These are phyloP conservation scores for Cerastis leucographa DNA, from an alignment of 2,888 invertebrate genomes.

Conservation along the genomic window DNA sequence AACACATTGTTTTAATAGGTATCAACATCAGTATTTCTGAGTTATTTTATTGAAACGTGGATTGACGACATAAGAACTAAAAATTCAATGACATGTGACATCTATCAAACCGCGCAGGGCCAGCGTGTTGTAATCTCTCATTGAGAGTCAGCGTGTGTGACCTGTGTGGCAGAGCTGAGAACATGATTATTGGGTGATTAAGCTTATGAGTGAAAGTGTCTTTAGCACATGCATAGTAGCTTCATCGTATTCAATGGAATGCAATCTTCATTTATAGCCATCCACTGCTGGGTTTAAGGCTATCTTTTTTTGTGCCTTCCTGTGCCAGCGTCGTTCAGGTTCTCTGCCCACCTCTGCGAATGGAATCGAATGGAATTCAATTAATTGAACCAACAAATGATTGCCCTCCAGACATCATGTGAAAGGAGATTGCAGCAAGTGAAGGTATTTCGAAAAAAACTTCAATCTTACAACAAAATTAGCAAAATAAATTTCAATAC, in stretches of 20 bases:
- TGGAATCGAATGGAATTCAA: neutral
- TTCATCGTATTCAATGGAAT: neutral
- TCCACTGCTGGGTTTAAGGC: neutral
- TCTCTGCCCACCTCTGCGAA: neutral
- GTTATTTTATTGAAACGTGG: neutral
- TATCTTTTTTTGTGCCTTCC: neutral
- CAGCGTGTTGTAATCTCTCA: no score
- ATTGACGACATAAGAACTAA: no score
- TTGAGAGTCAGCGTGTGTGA: no score
- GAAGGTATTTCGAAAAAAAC: slow-evolving; percentile 19
- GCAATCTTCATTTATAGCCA: neutral
- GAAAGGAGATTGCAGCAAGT: neutral
- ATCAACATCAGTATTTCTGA: neutral
- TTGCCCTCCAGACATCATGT: neutral
- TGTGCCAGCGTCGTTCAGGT: neutral
- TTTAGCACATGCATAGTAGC: neutral
- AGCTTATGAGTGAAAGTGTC: neutral
- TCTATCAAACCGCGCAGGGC: no score
- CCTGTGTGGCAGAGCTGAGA: no score
- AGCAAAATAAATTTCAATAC: slow-evolving; percentile 13
- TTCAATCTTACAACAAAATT: slow-evolving; percentile 7
- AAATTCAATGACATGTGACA: no score
- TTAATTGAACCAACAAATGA: no score
- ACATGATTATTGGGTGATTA: no score
- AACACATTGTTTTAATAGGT: neutral